Conservation (phyloP, 2,113 vertebrate species). For the Phaethon lepturus region DNA sequence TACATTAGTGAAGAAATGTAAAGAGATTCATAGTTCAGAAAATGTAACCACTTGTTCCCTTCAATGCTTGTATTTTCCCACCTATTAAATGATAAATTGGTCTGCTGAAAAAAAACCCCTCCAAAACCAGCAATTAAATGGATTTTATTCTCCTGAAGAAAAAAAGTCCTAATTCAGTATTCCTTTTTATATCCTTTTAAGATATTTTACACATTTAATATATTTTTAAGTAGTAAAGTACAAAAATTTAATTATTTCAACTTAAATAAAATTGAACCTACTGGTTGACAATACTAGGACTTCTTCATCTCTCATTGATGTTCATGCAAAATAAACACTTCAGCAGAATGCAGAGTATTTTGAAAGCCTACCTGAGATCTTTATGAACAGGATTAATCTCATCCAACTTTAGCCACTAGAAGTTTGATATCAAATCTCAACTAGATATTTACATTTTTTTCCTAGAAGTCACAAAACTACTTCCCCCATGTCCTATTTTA, state of each 20-base stretch:
- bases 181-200: not conserved
- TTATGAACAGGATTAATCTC: not conserved
- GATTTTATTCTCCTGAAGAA: not conserved
- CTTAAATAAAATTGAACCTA: not conserved
- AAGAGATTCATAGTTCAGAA: not conserved
- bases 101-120: accelerated
- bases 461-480: not conserved
- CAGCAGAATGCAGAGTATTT: not conserved
- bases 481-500: not conserved
- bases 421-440: not conserved
- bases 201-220: not conserved
- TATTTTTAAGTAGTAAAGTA: not conserved
- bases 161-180: not conserved
- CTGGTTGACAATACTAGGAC: not conserved
- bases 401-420: not conserved
- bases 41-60: not conserved
- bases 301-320: not conserved
- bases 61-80: not conserved
- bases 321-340: not conserved
- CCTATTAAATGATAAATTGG: not conserved
- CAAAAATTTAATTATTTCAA: not conserved
- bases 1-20: not conserved
- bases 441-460: not conserved
- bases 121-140: accelerated
- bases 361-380: not conserved